Evolutionary conservation across 1,140 invertebrate genomes (phyloP).

Genomic region (Tetranychus urticae): DNA sequence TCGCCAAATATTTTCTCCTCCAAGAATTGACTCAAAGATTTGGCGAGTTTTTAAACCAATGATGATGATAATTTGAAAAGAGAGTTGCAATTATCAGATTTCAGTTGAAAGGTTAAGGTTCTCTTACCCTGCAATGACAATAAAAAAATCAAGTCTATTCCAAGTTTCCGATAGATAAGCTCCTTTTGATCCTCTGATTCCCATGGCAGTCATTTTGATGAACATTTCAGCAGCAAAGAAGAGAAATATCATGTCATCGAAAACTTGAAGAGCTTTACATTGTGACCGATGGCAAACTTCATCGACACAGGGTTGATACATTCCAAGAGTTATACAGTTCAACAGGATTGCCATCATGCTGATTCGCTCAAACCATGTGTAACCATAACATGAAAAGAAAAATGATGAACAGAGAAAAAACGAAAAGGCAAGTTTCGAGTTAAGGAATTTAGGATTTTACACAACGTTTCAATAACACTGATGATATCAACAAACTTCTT

Average conservation of each 20-base stretch:
- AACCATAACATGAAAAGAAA: background rate
- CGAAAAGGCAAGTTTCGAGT: background rate
- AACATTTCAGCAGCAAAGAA: conserved; percentile 92
- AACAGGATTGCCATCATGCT: conserved; percentile 94
- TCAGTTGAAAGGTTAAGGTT: no score
- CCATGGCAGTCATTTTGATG: conserved; percentile 97
- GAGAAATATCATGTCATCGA: conserved; percentile 93
- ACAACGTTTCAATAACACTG: background rate
- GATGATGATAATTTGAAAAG: no score
- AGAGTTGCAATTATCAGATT: no score
- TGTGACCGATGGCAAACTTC: conserved; percentile 56
- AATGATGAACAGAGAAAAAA: background rate
- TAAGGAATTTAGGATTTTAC: background rate
- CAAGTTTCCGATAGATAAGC: conserved; percentile 91
- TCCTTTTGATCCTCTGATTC: conserved; percentile 61
- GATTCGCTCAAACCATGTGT: conserved; percentile 92
- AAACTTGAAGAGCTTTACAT: conserved; percentile 71
- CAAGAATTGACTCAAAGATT: no score
- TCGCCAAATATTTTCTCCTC: no score
- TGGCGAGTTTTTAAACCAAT: no score
- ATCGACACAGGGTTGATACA: conserved; percentile 96
- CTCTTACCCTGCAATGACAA: conserved; percentile 76
- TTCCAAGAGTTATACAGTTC: conserved; percentile 94
- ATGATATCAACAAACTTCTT: no score
- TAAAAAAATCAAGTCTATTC: conserved; percentile 96